Evolutionary conservation across 30 jellyfish, hydroid and myxozoan species (phyloP), one percentile per base, ranked within the genome.

Genomic region (Chrysaora quinquecirrha): DNA sequence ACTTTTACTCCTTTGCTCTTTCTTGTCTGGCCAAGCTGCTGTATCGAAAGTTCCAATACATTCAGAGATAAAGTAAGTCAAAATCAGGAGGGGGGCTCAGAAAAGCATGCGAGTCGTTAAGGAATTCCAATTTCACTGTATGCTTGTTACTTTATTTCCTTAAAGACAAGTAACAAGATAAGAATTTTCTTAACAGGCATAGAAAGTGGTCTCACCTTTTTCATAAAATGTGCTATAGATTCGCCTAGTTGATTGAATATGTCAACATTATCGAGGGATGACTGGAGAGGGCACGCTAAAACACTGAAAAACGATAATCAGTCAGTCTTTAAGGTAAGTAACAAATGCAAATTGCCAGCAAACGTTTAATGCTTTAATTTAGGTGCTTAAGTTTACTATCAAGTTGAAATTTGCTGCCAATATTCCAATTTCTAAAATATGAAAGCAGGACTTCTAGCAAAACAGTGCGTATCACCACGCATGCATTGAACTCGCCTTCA

Each of bases 141-240:
- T n/a, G n/a, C n/a, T n/a, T n/a, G n/a, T n/a, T n/a, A n/a, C n/a
- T n/a, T n/a, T n/a, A n/a, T n/a, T n/a, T n/a, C n/a, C n/a, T n/a
- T n/a, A n/a, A n/a, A n/a, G n/a, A n/a, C n/a, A n/a, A n/a, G n/a
- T n/a, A n/a, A 43, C 58, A 6, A 43, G 16, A 43, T 43, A 43
- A 43, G 16, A 43, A 43, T 43, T 43, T 6, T 6, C 16, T 9
- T 43, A 16, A 52, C 12, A 52, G 68, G 68, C 9, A 16, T 9
- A 25, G 25, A 4, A 9, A 52, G 2, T 9, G 61, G 3, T 12
- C 84, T 67, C 30, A 81, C 91, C 33, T 16, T 64, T 54, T 81
- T 69, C 91, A 81, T 66, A 22, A 81, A 81, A 29, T 81, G 78
- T 54, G 91, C 91, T 12, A 81, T 81, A 23, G 82, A 46, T 31